phyloP scores from a whole-genome alignment of 2,113 vertebrate species.

The Cinclus cinclus region DNA sequence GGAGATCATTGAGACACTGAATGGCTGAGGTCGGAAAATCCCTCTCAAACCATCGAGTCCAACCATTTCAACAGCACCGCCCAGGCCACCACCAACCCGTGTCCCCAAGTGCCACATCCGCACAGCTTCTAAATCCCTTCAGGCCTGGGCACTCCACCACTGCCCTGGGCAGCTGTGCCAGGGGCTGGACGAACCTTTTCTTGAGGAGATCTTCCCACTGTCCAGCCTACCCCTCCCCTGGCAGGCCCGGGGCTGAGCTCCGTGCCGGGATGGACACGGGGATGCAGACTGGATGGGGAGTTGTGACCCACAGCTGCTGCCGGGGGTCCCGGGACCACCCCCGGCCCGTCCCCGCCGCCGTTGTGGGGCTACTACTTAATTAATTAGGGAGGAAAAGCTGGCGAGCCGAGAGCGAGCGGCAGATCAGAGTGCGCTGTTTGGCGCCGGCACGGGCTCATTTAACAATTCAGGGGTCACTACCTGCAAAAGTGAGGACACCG shows the following conservation, averaged over 20 bases:
- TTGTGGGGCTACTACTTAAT: not conserved
- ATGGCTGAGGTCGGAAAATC: not conserved
- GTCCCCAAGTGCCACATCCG: not conserved
- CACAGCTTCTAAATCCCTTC: not conserved
- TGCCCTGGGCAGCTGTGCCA: not conserved
- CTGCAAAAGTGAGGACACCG: constrained; percentile 80
- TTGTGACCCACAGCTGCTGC: not conserved
- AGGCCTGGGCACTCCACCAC: rapidly evolving
- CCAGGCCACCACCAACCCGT: not conserved
- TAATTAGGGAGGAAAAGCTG: constrained; percentile 3
- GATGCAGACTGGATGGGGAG: rapidly evolving
- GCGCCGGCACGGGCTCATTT: constrained; percentile 70
- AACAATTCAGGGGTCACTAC: constrained; percentile 86
- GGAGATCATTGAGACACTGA: rapidly evolving
- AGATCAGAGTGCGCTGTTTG: constrained; percentile 66
- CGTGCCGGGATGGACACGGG: rapidly evolving
- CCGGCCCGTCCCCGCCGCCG: not conserved
- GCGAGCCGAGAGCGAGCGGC: constrained; percentile 28
- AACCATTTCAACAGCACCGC: not conserved
- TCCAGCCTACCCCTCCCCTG: rapidly evolving
- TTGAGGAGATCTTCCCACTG: rapidly evolving
- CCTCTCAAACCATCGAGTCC: not conserved
- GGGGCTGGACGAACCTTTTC: not conserved
- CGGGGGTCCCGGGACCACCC: no score
- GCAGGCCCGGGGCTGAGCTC: not conserved